Evolutionary conservation across 2,888 invertebrate species (phyloP).

Genomic region (Trissolcus brochymenae): DNA sequence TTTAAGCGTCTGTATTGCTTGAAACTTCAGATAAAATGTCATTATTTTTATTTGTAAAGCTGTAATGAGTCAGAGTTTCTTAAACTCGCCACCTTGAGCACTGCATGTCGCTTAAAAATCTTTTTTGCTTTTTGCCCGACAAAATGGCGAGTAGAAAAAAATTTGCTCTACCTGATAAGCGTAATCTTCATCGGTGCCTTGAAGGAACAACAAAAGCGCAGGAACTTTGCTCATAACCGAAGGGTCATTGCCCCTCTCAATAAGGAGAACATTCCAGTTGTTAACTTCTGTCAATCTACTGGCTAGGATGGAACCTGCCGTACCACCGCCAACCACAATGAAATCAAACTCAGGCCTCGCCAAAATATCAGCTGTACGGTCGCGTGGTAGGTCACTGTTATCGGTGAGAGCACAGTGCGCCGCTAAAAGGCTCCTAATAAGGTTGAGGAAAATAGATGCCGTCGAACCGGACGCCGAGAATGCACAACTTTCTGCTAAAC

Average conservation of each 20-base stretch:
- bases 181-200: constrained; percentile 76
- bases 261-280: constrained; percentile 77
- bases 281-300: constrained; percentile 76
- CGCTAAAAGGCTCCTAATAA: constrained; percentile 80
- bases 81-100: too few relatives aligned
- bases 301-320: constrained; percentile 79
- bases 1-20: too few relatives aligned
- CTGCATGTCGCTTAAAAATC: not conserved
- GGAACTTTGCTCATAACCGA: constrained; percentile 77
- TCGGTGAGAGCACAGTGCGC: constrained; percentile 80
- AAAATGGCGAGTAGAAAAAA: not conserved
- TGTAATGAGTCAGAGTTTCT: too few relatives aligned
- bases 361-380: constrained; percentile 76
- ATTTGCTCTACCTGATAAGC: constrained; percentile 72
- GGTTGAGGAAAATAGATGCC: constrained; percentile 78
- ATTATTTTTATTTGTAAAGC: too few relatives aligned
- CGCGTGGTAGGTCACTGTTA: constrained; percentile 79
- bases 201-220: constrained; percentile 68
- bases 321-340: constrained; percentile 76
- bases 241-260: constrained; percentile 79
- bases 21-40: too few relatives aligned
- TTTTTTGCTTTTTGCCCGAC: not conserved
- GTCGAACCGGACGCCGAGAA: constrained; percentile 68
- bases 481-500: constrained; percentile 61
- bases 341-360: constrained; percentile 67